Conservation (phyloP, 2,113 vertebrate genomes). For the Carassius carassius region DNA sequence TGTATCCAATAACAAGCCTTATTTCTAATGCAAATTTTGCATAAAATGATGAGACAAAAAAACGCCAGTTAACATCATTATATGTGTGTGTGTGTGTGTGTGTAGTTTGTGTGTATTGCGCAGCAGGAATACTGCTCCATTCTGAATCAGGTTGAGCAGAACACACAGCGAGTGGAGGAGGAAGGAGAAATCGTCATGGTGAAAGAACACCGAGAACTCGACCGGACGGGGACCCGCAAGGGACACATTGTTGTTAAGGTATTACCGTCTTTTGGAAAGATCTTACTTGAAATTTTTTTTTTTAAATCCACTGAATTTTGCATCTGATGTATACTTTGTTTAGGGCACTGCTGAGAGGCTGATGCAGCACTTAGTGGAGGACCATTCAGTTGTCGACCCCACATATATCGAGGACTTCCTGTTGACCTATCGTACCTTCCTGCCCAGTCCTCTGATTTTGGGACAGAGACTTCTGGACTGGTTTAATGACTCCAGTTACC, state of each 20-base stretch:
- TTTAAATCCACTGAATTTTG: no score
- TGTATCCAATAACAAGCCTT: neutral
- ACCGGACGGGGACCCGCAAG: constrained; percentile 95
- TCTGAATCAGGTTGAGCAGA: constrained; percentile 98
- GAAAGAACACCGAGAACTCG: constrained; percentile 95
- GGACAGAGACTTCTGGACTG: constrained; percentile 98
- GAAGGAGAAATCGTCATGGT: constrained; percentile 99
- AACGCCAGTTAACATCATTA: neutral
- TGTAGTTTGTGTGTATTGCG: constrained; percentile 96
- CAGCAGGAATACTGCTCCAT: constrained; percentile 99
- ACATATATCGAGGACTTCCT: constrained; percentile 99
- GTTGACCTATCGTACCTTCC: constrained; percentile 94
- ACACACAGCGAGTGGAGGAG: constrained; percentile 98
- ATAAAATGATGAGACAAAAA: neutral
- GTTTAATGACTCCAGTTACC: constrained; percentile 98
- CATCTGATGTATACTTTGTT: neutral
- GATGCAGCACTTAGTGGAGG: constrained; percentile 98
- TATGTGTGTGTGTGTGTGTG: constrained; percentile 66
- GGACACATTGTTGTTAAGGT: constrained; percentile 98
- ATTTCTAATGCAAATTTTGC: neutral
- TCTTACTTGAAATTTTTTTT: neutral
- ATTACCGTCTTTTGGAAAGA: neutral
- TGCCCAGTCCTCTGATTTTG: constrained; percentile 96
- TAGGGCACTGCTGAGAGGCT: constrained; percentile 94
- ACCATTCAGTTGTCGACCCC: constrained; percentile 96